phyloP scores from a whole-genome alignment of 1,140 invertebrate genomes.

The Caligus rogercresseyi region DNA sequence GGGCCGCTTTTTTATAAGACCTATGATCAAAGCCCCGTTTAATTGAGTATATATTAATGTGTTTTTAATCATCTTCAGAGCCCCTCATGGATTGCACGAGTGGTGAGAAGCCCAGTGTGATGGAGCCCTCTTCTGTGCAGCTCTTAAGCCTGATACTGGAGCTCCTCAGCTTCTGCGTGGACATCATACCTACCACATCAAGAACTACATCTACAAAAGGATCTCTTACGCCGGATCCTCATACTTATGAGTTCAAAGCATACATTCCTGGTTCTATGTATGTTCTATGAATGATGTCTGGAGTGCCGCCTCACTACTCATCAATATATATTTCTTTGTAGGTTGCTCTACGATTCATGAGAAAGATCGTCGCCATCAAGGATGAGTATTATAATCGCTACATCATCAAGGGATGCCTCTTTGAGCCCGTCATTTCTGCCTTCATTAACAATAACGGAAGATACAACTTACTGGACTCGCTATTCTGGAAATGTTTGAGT shows the following conservation, averaged over 20 bases:
- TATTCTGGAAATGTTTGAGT: conserved; percentile 97
- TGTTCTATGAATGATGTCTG: too few species aligned
- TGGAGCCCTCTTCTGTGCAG: conserved; percentile 47
- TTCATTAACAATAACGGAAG: conserved; percentile 88
- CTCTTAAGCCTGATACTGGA: conserved; percentile 83
- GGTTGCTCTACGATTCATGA: conserved; percentile 81
- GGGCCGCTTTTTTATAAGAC: too few species aligned
- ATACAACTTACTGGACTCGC: conserved; percentile 98
- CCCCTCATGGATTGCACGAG: conserved; percentile 10
- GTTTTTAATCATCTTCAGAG: too few species aligned
- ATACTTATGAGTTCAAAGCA: conserved; percentile 94
- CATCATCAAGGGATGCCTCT: conserved; percentile 86
- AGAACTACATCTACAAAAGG: conserved; percentile 94
- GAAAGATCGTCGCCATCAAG: conserved; percentile 89
- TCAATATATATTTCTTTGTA: conserved; percentile 19
- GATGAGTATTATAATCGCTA: conserved; percentile 96
- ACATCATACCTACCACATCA: conserved; percentile 98
- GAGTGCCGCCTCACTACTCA: conserved; percentile 7
- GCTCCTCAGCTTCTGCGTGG: conserved; percentile 96
- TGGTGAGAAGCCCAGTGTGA: background rate
- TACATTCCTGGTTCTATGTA: conserved; percentile 87
- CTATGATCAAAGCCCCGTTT: too few species aligned
- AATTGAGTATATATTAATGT: too few species aligned
- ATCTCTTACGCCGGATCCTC: conserved; percentile 78
- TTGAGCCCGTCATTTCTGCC: conserved; percentile 86